Base-by-base conservation (phyloP, 1,140 invertebrate species). In the Anoplophora glabripennis region DNA sequence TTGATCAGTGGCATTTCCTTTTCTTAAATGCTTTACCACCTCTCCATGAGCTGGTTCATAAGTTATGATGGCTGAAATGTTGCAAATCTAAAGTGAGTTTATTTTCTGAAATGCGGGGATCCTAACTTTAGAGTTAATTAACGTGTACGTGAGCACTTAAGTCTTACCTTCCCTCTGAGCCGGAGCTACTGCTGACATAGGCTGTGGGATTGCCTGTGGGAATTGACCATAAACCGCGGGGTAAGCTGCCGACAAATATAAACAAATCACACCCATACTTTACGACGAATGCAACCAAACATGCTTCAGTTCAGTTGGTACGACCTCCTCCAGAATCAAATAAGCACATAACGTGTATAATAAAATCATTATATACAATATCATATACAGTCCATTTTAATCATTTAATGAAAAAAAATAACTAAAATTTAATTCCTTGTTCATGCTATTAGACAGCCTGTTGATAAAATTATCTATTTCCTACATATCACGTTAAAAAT, bases 161-260 rank as follows among this genome's bases (percentile, higher is more conserved):
- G 57, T 59, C 87, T 92, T 92, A 94, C 92, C 92, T 92, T 96
- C 93, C 85, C 93, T 91, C 81, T 94, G 92, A 75, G 89, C 87
- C 58, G 91, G 88, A 70, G 92, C 89, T 76, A 94, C 89, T 70
- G 92, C 88, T 71, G 90, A 88, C 82, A 94, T 87, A 77, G 93
- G 91, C 79, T 92, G 92, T 74, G 91, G 88, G 74, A 96, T 89
- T 73, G 92, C 90, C 85, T 96, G 93, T 80, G 94, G 92, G 82
- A 94, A 93, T 85, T 95, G 92, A 76, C 92, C 89, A 82, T 95
- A 96, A 76, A 94, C 90, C 79, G 92, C 89, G 76, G 93, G 92
- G 80, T 94, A 95, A 80, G 93, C 92, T 89, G 90, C 85, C 84
- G 84, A 86, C 79, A 82, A 80, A 74, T 72, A 67, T 68, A 86